Evolutionary conservation across 2,888 invertebrate genomes (phyloP).

Genomic region (Thera obeliscata): DNA sequence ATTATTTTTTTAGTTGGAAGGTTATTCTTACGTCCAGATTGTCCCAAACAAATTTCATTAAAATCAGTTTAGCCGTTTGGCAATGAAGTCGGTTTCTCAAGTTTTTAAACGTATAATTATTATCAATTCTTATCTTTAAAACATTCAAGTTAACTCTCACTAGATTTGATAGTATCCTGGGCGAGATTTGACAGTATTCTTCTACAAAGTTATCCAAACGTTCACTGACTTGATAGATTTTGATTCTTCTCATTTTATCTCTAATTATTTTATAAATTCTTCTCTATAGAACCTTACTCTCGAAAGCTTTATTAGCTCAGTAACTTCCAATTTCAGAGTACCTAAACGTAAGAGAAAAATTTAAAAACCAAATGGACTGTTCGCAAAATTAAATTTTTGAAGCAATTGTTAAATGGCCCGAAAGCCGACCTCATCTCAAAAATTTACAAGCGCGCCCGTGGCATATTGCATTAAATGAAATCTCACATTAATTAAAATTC

Average conservation of each 20-base stretch:
- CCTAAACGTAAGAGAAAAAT: slow-evolving; percentile 28
- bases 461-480: slow-evolving; percentile 20
- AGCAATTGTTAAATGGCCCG: slow-evolving; percentile 23
- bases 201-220: no score
- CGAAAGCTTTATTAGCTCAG: slow-evolving; percentile 16
- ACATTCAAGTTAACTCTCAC: no score
- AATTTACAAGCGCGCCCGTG: slow-evolving; percentile 11
- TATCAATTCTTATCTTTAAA: no score
- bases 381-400: slow-evolving; percentile 25
- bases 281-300: background rate
- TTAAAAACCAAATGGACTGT: slow-evolving; percentile 29
- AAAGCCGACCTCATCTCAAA: slow-evolving; percentile 14
- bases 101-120: no score
- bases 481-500: slow-evolving; percentile 27
- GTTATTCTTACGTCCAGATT: no score
- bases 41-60: no score
- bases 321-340: slow-evolving; percentile 24
- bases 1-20: no score
- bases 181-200: no score
- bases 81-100: no score
- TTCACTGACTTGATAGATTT: background rate
- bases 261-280: background rate
- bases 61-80: no score
- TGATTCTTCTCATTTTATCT: background rate
- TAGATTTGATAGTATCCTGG: no score